phyloP scores from a whole-genome alignment of 37 sponge, comb jelly and placozoan species.

The Hormiphora californensis region DNA sequence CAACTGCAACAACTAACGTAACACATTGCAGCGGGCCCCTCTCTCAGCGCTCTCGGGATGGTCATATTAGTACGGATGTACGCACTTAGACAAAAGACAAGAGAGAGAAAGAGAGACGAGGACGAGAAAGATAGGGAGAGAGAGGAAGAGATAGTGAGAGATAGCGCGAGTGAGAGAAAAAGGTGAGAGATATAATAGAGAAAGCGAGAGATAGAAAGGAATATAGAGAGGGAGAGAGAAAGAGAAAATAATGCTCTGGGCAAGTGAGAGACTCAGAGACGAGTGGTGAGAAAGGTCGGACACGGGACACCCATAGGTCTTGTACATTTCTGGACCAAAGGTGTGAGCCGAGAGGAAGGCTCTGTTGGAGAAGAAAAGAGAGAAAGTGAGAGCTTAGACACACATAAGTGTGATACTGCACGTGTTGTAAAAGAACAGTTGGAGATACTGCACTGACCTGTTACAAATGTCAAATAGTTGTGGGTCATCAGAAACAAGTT shows the following conservation, averaged over 20 bases:
- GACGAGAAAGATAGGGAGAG: background rate
- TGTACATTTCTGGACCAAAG: too few relatives aligned
- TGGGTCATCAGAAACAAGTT: background rate
- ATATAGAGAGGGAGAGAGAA: background rate
- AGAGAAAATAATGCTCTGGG: background rate
- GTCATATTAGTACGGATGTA: too few relatives aligned
- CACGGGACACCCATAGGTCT: too few relatives aligned
- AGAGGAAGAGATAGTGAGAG: background rate
- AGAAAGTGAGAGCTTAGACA: too few relatives aligned
- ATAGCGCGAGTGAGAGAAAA: background rate
- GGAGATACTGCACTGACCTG: slow-evolving; percentile 1
- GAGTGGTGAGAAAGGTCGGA: background rate
- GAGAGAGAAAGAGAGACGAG: background rate
- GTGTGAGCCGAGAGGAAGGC: too few relatives aligned
- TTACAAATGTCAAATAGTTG: background rate
- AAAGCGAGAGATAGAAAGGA: background rate
- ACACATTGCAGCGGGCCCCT: too few relatives aligned
- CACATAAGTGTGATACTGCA: too few relatives aligned
- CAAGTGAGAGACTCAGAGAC: background rate
- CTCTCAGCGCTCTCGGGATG: too few relatives aligned
- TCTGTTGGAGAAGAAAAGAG: too few relatives aligned
- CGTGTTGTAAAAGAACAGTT: too few relatives aligned
- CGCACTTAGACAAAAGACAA: background rate
- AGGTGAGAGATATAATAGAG: background rate
- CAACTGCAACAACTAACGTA: too few relatives aligned